Evolutionary conservation across 2,888 invertebrate genomes (phyloP).

Genomic region (Lycocerus yunnanus): DNA sequence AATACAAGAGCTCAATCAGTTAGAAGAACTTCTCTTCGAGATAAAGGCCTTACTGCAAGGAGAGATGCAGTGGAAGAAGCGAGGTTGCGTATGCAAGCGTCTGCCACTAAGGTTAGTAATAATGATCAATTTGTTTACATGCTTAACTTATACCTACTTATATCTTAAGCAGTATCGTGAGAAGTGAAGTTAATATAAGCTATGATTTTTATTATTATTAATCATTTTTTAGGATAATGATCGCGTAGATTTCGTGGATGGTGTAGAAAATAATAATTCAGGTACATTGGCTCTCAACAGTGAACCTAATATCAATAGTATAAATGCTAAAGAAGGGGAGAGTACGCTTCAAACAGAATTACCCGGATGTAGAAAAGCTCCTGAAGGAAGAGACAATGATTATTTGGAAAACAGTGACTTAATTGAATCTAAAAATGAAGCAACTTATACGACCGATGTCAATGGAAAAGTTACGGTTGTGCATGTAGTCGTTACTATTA

Average conservation of each 20-base stretch:
- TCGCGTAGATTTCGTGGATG: background rate
- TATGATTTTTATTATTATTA: too few relatives aligned
- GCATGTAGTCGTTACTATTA: slow-evolving; percentile 76
- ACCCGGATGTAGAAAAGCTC: slow-evolving; percentile 65
- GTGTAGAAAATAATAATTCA: background rate
- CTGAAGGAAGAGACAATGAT: slow-evolving; percentile 84
- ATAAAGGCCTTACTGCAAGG: slow-evolving; percentile 91
- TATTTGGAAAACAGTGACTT: slow-evolving; percentile 65
- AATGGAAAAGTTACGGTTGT: slow-evolving; percentile 60
- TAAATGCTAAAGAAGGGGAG: background rate
- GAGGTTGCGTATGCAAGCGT: slow-evolving; percentile 66
- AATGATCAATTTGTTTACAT: background rate
- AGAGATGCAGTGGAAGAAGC: slow-evolving; percentile 95
- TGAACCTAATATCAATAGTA: background rate
- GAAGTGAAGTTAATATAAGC: too few relatives aligned
- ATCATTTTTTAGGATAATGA: background rate
- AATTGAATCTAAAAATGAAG: slow-evolving; percentile 62
- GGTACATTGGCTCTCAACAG: background rate
- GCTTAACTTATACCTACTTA: too few relatives aligned
- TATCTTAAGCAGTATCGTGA: too few relatives aligned
- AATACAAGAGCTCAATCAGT: slow-evolving; percentile 90
- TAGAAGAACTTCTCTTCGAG: slow-evolving; percentile 88
- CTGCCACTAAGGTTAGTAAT: slow-evolving; percentile 40
- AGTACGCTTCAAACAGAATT: background rate
- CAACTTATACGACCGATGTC: slow-evolving; percentile 69